Evolutionary conservation across 2,888 invertebrate species (phyloP), one percentile per base, ranked within the genome.

Genomic region (Drosophila prolongata): DNA sequence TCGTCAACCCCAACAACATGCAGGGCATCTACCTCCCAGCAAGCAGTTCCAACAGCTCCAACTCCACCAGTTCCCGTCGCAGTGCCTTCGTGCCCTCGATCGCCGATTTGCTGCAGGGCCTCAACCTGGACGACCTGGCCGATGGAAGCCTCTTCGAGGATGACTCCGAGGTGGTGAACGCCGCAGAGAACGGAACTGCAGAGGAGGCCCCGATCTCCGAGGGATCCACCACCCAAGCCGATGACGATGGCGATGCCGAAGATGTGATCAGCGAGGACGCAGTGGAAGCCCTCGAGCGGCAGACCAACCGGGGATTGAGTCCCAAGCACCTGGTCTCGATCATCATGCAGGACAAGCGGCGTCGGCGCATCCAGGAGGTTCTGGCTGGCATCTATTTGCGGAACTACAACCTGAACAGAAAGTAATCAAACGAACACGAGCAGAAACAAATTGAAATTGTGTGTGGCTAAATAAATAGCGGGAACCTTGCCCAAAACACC

Each of bases 381-480:
- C 56, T 79, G 6, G 89, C 88, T 4, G 76, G 84, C 46, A 75
- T 89, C 57, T 87, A 81, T 57, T 58, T 89, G 62, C 73, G 79
- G 55, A 87, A 89, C 78, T 87, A 74, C 53, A 73, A 80, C 64
- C 61, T 77, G 37, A 83, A 78, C 66, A 66, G 78, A 57, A 85
- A 87, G 80, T 83, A 77, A 72, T 70, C 71, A 72, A 80, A 69
- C 59, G 44, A 27, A 30, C 10, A 14, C 47, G 9, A 30, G n/a
- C 27, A 30, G n/a, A 30, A n/a, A 46, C 46, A 27, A 86, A 83
- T 83, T 83, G 87, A 86, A 86, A 83, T 83, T 58, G 71, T 75
- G 43, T 24, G 49, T 58, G 71, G 77, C 69, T 53, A 54, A 77
- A 78, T 78, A 79, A 75, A 71, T 49, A 60, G 40, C 34, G 58